Evolutionary conservation across 53 echinoderm and acorn worm genomes (phyloP), one percentile per base, ranked within the genome.

Genomic region (Paracentrotus lividus): DNA sequence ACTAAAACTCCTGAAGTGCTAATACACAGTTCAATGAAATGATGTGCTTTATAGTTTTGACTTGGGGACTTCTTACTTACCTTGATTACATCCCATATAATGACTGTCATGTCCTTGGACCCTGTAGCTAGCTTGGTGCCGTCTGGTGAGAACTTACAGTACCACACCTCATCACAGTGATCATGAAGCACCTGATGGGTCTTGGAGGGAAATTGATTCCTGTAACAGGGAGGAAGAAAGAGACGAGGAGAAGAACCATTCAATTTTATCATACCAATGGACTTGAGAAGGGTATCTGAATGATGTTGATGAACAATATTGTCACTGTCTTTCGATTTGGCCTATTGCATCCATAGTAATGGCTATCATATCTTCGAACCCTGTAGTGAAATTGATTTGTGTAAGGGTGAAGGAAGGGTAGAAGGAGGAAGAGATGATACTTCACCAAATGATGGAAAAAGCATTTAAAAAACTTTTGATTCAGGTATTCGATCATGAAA

Each of bases 101-200:
- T 99, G 36, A 99, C 96, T 18, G 97, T 99, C 55, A 96, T 96
- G 91, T 99, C 99, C 93, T 99, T 99, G 56, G 99, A 99, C 57
- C 99, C 99, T n/a, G 99, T 99, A 8, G 99, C 99, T 53, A 99
- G 94, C 84, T 99, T 99, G 66, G 94, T 96, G 26, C 99, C 99
- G 51, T 99, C 97, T 2, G 99, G 99, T 78, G 99, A 99, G 85
- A 99, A 99, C 87, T 96, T 97, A 72, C 97, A 96, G 94, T 95
- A 99, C 99, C 97, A 96, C 42, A 99, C 99, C 93, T 99, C 99
- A 77, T 99, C 99, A 84, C 97, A 97, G 90, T 99, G 99, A 75
- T 99, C 99, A 42, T 95, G 95, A 33, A 99, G 93, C 84, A 99
- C 94, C 88, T 99, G 99, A 45, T 95, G 95, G 21, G 96, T 94